A percentile compares a stretch with the other conserved stretches of the same genome.
These are phyloP conservation scores for Phortica magna DNA, from an alignment of 2,888 invertebrate genomes.

Conservation along the genomic window DNA sequence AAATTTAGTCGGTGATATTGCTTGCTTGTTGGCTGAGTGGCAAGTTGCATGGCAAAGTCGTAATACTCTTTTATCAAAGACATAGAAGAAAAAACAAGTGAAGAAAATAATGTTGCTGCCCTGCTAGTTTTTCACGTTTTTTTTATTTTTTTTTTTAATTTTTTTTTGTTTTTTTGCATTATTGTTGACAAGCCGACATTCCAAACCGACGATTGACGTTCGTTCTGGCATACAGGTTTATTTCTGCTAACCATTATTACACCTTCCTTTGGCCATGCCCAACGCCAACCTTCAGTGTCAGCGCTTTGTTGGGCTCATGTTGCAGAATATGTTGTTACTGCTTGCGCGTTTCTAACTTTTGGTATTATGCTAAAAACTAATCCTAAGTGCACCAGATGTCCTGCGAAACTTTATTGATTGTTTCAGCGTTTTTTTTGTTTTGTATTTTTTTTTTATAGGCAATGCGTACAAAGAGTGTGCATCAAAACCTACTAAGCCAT, in stretches of 20 bases:
- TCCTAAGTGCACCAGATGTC: not conserved
- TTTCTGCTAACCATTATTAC: conserved; percentile 32
- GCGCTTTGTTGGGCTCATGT: not conserved
- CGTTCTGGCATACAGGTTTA: conserved; percentile 42
- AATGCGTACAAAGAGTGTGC: not conserved
- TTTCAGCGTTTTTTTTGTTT: not conserved
- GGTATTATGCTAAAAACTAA: not conserved
- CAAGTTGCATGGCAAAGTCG: no score
- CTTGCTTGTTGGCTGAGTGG: no score
- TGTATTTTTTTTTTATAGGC: not conserved
- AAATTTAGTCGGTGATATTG: no score
- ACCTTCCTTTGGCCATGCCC: not conserved
- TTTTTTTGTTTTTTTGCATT: not conserved
- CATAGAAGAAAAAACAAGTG: no score
- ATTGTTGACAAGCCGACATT: conserved; percentile 36
- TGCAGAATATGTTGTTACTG: not conserved
- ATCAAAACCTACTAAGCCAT: not conserved
- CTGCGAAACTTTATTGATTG: conserved; percentile 4
- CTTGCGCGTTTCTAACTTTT: no score
- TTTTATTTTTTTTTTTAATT: not conserved
- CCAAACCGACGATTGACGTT: conserved; percentile 51
- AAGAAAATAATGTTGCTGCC: not conserved
- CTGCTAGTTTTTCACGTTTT: not conserved
- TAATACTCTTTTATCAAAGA: no score
- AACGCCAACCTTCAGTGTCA: not conserved